Evolutionary conservation across 2,113 vertebrate species (phyloP), one percentile per base, ranked within the genome.

Genomic region (Amazona guildingii): DNA sequence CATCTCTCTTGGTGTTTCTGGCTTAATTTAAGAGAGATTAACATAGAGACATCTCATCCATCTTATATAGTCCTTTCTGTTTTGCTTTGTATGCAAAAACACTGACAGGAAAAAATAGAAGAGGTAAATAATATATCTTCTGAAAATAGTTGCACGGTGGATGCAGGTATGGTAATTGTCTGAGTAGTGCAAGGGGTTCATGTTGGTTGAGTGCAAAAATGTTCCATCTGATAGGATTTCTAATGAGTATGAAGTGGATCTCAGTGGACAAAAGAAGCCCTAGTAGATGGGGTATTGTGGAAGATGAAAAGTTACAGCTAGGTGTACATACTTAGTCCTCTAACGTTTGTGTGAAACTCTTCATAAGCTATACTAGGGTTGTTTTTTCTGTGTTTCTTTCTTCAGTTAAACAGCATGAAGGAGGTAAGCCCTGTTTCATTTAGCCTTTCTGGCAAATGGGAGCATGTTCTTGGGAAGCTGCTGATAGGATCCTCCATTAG

Each of bases 21-120:
- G 86, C 93, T 98, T 98, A 97, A 98, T 98, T 98, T 98, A 98
- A 97, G 88, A 88, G 95, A 97, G 97, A 98, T 98, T 98, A 98
- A 92, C 93, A 83, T 83, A 69, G 59, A 93, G 91, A 67, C 41
- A 74, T 96, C 88, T 96, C 94, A 92, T 96, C 86, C 66, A 74
- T 90, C 52, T 86, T 95, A 91, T 66, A 55, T 41, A 73, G 73
- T 86, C 79, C 85, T 97, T 95, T 95, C 79, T 37, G 57, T 92
- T 97, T 95, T 94, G 93, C 94, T 94, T 96, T 97, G 79, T 94
- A 94, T 80, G 88, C 82, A 94, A 85, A 94, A 94, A 63, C 43
- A 43, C 39, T 54, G 48, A 2, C 17, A 57, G 80, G 74, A 79
- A 49, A 91, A 89, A 85, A 91, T 84, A 63, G 89, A 94, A 94